These are phyloP conservation scores for Agrochola circellaris DNA, from an alignment of 2,888 invertebrate genomes.

Conservation along the genomic window DNA sequence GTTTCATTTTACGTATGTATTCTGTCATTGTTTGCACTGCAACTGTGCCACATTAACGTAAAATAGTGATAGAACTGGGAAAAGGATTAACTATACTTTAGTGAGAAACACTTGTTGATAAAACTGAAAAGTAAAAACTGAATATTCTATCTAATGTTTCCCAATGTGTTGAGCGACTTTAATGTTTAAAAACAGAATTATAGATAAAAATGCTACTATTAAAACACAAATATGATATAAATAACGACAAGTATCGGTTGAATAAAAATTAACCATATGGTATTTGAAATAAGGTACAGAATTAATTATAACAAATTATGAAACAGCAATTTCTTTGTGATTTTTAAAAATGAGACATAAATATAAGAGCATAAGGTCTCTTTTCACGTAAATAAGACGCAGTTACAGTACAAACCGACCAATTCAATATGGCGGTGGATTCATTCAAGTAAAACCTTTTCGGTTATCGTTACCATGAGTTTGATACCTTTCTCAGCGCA, in stretches of 20 bases:
- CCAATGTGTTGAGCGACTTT: slow-evolving; percentile 36
- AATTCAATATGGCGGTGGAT: slow-evolving; percentile 62
- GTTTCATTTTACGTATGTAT: slow-evolving; percentile 61
- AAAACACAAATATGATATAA: neutral
- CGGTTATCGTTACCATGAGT: slow-evolving; percentile 60
- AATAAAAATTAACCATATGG: neutral
- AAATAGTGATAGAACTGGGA: neutral
- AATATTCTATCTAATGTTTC: slow-evolving; percentile 35
- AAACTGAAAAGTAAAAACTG: neutral
- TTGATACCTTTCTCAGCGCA: slow-evolving; percentile 61
- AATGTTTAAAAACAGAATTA: slow-evolving; percentile 13
- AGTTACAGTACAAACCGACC: slow-evolving; percentile 56
- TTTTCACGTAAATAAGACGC: slow-evolving; percentile 17
- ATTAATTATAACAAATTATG: neutral
- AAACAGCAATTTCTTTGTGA: neutral
- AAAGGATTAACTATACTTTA: neutral
- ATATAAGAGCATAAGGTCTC: neutral
- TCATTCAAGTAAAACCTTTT: slow-evolving; percentile 47
- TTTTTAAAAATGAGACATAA: slow-evolving; percentile 1
- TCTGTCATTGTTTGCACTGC: slow-evolving; percentile 41
- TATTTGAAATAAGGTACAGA: slow-evolving; percentile 1
- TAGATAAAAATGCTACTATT: no score
- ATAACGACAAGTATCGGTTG: neutral
- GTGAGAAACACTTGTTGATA: neutral
- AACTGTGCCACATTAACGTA: neutral